Conservation (phyloP, 2,797 vertebrate genomes). For the Odontamblyopus lacepedii region DNA sequence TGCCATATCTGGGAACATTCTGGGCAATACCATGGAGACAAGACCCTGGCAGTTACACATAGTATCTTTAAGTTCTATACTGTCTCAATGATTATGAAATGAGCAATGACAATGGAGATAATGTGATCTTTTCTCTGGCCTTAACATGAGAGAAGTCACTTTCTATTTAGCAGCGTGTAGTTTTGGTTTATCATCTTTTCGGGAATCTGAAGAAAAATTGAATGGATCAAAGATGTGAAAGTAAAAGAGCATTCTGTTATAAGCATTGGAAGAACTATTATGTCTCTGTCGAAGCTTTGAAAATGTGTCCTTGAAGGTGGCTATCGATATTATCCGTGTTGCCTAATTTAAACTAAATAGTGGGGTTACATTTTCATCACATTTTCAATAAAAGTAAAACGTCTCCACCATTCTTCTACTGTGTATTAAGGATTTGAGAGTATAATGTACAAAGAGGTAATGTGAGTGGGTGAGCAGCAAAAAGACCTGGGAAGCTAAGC, state of each 20-base stretch:
- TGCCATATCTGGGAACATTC: neutral
- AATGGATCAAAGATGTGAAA: neutral
- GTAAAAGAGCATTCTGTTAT: neutral
- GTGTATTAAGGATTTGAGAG: neutral
- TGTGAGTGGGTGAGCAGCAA: slow-evolving; percentile 1
- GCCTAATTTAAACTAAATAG: slow-evolving; percentile 5
- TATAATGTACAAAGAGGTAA: neutral
- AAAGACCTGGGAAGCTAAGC: slow-evolving; percentile 9
- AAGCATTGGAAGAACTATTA: neutral
- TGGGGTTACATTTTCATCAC: slow-evolving; percentile 6
- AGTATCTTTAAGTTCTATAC: neutral
- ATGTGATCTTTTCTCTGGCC: neutral
- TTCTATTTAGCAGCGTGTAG: neutral
- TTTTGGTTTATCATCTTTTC: neutral
- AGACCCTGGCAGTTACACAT: neutral
- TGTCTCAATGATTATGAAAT: neutral
- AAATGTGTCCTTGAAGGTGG: neutral
- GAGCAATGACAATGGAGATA: neutral
- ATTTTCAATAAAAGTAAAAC: neutral
- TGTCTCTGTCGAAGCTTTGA: neutral
- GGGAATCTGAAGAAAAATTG: neutral
- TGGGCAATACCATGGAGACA: neutral
- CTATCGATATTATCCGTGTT: neutral
- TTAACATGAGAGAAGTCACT: neutral
- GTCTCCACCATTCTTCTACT: slow-evolving; percentile 5